Conservation (phyloP, 2,888 invertebrate species). For the Acrocyrtus sp. region DNA sequence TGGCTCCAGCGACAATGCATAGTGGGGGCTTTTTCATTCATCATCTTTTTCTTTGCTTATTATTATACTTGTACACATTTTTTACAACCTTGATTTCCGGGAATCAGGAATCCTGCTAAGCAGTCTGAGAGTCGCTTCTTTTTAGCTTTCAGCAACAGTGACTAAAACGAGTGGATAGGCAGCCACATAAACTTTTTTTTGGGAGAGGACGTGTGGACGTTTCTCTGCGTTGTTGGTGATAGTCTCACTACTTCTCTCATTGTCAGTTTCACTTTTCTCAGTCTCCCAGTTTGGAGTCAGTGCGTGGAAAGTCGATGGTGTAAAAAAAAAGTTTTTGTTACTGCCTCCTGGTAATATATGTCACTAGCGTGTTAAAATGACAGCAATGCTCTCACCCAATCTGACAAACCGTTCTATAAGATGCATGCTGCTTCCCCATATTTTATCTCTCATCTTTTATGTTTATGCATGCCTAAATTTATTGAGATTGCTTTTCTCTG, state of each 20-base stretch:
- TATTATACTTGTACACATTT: not conserved
- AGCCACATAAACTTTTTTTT: no score
- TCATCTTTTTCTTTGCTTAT: no score
- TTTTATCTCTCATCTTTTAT: not conserved
- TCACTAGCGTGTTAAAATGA: not conserved
- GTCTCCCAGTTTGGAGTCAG: no score
- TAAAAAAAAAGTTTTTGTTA: no score
- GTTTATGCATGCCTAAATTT: slow-evolving; percentile 6
- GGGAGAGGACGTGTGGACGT: not conserved
- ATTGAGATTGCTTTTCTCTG: slow-evolving; percentile 11
- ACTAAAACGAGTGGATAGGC: no score
- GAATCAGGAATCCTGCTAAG: not conserved
- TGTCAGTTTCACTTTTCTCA: no score
- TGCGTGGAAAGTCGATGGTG: no score
- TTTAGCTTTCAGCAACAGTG: not conserved
- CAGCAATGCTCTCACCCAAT: not conserved
- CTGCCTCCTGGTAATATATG: not conserved
- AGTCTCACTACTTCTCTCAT: no score
- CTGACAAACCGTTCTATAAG: not conserved
- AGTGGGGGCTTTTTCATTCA: not conserved
- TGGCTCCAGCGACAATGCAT: not conserved
- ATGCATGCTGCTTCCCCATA: no score
- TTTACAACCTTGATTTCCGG: not conserved
- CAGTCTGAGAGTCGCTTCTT: no score
- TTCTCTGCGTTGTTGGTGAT: no score